A percentile compares a stretch with the other conserved stretches of the same genome.
Conservation (phyloP, 2,888 invertebrate species). For the Apamea crenata region DNA sequence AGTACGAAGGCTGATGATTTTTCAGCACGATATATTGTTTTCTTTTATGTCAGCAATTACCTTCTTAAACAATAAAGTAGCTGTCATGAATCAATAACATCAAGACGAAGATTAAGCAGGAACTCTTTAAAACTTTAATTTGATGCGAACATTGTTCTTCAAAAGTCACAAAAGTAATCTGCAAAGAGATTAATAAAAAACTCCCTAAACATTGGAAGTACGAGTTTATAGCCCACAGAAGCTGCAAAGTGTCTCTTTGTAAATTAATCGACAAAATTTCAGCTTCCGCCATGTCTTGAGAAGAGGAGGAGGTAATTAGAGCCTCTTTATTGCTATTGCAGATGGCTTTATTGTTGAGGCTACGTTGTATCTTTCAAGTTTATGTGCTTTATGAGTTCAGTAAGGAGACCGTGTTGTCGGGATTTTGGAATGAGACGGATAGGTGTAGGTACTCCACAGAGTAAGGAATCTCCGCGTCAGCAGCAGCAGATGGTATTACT, state of each 20-base stretch:
- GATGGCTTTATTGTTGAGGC: slow-evolving; percentile 25
- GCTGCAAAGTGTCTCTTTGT: slow-evolving; percentile 49
- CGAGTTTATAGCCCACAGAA: slow-evolving; percentile 26
- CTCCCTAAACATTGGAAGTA: slow-evolving; percentile 19
- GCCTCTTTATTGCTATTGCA: slow-evolving; percentile 32
- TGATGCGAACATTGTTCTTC: slow-evolving; percentile 22
- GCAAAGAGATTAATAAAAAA: slow-evolving; percentile 49
- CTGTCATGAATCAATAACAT: slow-evolving; percentile 8
- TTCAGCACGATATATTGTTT: no score
- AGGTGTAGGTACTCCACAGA: neutral
- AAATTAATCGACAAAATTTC: slow-evolving; percentile 58
- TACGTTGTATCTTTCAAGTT: slow-evolving; percentile 27
- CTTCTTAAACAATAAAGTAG: neutral
- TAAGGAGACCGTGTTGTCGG: neutral
- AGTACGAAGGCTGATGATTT: no score
- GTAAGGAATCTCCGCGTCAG: neutral
- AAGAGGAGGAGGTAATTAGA: slow-evolving; percentile 41
- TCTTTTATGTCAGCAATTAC: no score
- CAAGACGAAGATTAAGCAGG: neutral
- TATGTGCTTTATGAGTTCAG: slow-evolving; percentile 14
- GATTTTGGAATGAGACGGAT: neutral
- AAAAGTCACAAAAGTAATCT: slow-evolving; percentile 32
- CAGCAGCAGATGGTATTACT: no score
- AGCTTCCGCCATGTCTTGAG: slow-evolving; percentile 10
- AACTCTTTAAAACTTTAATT: slow-evolving; percentile 29